A percentile compares a stretch with the other conserved stretches of the same genome.
Evolutionary conservation across 1,140 invertebrate genomes (phyloP).

Genomic region (Pteromalus puparum): DNA sequence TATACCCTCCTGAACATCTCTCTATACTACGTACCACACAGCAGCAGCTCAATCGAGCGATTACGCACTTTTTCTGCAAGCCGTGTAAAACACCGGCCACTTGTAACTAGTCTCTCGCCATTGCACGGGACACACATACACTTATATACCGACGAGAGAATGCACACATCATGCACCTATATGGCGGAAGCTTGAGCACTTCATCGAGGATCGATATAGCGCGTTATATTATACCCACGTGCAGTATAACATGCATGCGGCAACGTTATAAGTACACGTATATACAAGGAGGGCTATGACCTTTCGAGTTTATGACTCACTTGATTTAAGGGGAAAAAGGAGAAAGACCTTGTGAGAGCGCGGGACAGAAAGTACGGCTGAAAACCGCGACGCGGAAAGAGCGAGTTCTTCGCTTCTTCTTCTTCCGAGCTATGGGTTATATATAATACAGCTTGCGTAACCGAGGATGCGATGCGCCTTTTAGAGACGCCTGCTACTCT

Average conservation of each 20-base stretch:
- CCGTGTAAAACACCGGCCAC: neutral
- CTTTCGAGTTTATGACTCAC: slow-evolving; percentile 56
- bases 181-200: slow-evolving; percentile 31
- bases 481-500: too few species aligned
- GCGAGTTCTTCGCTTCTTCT: neutral
- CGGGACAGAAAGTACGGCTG: neutral
- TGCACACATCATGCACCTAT: neutral
- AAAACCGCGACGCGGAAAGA: neutral
- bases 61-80: neutral
- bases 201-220: slow-evolving; percentile 38
- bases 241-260: neutral
- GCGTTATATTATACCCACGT: neutral
- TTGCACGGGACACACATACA: too few species aligned
- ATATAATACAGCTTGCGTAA: neutral
- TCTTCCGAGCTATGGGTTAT: too few species aligned
- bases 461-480: neutral
- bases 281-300: slow-evolving; percentile 36
- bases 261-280: neutral
- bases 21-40: neutral
- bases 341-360: slow-evolving; percentile 36
- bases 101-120: neutral
- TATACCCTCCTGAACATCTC: too few species aligned
- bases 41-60: slow-evolving; percentile 6
- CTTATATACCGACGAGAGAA: neutral
- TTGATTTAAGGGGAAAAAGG: slow-evolving; percentile 56